Base-by-base conservation (phyloP, 2,113 vertebrate species). In the Grus americana region DNA sequence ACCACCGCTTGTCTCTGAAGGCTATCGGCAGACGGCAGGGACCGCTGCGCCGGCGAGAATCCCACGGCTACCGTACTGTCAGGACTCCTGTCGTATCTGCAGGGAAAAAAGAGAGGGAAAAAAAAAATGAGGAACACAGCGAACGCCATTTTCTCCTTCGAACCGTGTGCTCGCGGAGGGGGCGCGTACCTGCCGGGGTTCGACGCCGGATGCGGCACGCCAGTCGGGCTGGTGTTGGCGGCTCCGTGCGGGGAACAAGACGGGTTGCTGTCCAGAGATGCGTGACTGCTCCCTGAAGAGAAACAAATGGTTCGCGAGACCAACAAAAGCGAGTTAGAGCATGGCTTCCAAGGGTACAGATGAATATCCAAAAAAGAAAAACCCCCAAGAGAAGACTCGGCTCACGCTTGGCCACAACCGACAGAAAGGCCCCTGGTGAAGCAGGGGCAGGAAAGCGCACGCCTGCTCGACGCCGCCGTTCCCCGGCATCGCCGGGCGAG, bases 1-100 rank as follows among this genome's bases (percentile, higher is more conserved):
- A 99, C 99, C 99, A 98, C 94, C 4, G 92, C 99, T 82, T 99
- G 98, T 94, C 98, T 98, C 91, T 99, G 99, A 70, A 99, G 98
- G 96, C 88, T 98, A 30, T 99, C 98, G 3, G 98, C 97, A 17
- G 98, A 92, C 1, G 97, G 98, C 79, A 98, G 98, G 13, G 98
- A 96, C 75, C 98, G 98, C 87, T 99, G 98, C 3, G 86, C 84
- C 7, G 98, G 86, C 0, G 95, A 88, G 85, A 97, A 98, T 0
- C 97, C 97, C 1, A 97, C 95, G 10, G 98, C 87, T 4, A n/a
- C 97, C 86, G 95, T 82, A 8, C 97, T 95, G 36, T 98, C 98
- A 1, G 97, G 88, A 17, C 81, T 96, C 90, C 98, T 98, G 93
- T 96, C 98, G 2, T 97, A 98, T 61, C 98, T 98, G 95, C 63